Conservation (phyloP, 2,797 vertebrate species). For the Amphiprion clarkii region DNA sequence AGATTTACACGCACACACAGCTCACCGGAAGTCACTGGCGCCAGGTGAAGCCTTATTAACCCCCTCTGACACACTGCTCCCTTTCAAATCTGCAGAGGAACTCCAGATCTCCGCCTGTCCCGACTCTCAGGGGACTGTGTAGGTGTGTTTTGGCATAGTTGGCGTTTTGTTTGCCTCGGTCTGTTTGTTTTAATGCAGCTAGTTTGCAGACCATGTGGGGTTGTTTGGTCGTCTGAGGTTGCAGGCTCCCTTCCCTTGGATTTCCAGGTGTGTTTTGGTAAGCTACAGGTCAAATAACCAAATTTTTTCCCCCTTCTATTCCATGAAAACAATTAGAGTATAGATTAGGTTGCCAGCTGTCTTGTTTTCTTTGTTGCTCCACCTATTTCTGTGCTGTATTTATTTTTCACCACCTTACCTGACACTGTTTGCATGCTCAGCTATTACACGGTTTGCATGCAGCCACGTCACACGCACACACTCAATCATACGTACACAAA, state of each 20-base stretch:
- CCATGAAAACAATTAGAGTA: conserved; percentile 43
- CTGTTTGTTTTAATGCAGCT: conserved; percentile 50
- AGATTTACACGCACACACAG: conserved; percentile 1
- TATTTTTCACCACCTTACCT: conserved; percentile 56
- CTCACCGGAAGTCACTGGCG: conserved; percentile 50
- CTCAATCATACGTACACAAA: conserved; percentile 23
- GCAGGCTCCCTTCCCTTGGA: conserved; percentile 46
- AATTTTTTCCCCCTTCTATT: conserved; percentile 1
- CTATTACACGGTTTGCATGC: conserved; percentile 45
- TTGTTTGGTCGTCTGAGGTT: conserved; percentile 68
- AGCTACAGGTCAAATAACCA: conserved; percentile 43
- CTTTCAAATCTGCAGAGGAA: conserved; percentile 60
- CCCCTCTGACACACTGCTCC: conserved; percentile 58
- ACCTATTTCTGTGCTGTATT: conserved; percentile 55
- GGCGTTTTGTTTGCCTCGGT: conserved; percentile 52
- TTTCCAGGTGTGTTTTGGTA: conserved; percentile 51
- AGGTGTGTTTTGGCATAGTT: conserved; percentile 42
- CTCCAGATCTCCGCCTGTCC: conserved; percentile 37
- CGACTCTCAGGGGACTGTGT: conserved; percentile 9
- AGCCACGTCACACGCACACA: conserved; percentile 25
- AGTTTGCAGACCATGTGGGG: conserved; percentile 33
- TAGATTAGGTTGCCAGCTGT: conserved; percentile 21
- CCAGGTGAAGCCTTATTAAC: conserved; percentile 63
- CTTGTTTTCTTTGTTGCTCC: conserved; percentile 41
- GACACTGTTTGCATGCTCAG: conserved; percentile 52